phyloP scores from a whole-genome alignment of 1,140 invertebrate species.

The Mactra quadrangularis region DNA sequence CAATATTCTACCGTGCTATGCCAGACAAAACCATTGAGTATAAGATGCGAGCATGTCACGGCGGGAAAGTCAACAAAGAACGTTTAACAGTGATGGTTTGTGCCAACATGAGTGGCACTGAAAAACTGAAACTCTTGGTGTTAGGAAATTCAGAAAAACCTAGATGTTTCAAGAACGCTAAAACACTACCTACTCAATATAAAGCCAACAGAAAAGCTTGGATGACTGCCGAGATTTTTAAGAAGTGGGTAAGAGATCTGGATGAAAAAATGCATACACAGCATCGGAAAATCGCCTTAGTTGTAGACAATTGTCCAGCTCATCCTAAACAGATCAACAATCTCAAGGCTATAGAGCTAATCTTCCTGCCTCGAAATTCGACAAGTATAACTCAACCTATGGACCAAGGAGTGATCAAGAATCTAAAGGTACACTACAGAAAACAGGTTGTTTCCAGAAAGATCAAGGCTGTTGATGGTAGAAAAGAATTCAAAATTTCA shows the following conservation, averaged over 20 bases:
- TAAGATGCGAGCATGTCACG: conserved; percentile 40
- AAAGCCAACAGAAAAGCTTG: conserved; percentile 1
- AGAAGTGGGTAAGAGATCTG: conserved; percentile 7
- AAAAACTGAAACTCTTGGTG: conserved; percentile 31
- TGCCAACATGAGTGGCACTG: conserved; percentile 33
- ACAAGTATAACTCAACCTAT: conserved; percentile 18
- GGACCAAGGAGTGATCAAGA: too few species aligned
- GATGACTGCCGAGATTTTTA: conserved; percentile 12
- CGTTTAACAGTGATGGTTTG: conserved; percentile 83
- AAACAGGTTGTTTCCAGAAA: conserved; percentile 8
- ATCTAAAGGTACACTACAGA: conserved; percentile 19
- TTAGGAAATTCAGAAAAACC: conserved; percentile 48
- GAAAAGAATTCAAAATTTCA: conserved; percentile 5
- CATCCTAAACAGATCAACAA: conserved; percentile 8
- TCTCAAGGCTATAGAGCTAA: conserved; percentile 7
- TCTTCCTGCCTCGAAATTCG: conserved; percentile 9
- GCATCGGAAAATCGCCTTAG: conserved; percentile 4
- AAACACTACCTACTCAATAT: conserved; percentile 12
- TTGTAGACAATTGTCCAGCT: conserved; percentile 50
- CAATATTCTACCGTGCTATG: conserved; percentile 59
- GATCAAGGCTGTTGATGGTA: conserved; percentile 32
- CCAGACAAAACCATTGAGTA: conserved; percentile 56
- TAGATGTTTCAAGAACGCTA: conserved; percentile 43
- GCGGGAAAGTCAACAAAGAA: conserved; percentile 83
- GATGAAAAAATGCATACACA: conserved; percentile 2